These are phyloP conservation scores for Cryptus armator DNA, from an alignment of 2,888 invertebrate species.

Conservation along the genomic window DNA sequence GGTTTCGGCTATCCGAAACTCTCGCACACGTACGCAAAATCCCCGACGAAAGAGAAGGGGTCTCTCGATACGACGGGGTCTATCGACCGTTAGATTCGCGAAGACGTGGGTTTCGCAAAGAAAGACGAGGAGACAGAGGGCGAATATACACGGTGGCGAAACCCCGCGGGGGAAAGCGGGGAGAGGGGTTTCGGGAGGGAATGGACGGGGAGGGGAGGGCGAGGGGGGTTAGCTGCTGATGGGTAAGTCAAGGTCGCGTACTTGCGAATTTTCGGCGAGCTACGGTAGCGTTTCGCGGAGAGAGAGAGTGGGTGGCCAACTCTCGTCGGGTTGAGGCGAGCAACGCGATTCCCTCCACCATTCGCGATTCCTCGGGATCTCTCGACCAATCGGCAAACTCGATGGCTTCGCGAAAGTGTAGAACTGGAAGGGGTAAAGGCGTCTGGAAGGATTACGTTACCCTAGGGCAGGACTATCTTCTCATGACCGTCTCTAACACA, in stretches of 20 bases:
- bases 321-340: conserved; percentile 11
- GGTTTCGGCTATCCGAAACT: too few relatives aligned
- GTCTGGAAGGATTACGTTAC: conserved; percentile 81
- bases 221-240: conserved; percentile 18
- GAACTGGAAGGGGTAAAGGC: conserved; percentile 46
- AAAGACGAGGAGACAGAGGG: conserved; percentile 10
- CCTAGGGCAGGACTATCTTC: conserved; percentile 81
- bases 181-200: neutral
- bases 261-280: conserved; percentile 74
- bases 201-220: neutral
- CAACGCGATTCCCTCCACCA: conserved; percentile 13
- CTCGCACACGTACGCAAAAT: neutral
- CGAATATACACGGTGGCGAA: conserved; percentile 1
- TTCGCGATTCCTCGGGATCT: neutral
- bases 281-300: conserved; percentile 41
- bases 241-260: conserved; percentile 78
- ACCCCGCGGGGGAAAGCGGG: neutral
- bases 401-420: conserved; percentile 65
- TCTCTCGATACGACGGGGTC: conserved; percentile 47
- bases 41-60: conserved; percentile 53
- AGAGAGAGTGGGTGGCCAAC: conserved; percentile 23
- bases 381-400: conserved; percentile 58
- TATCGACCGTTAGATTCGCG: conserved; percentile 73
- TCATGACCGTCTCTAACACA: conserved; percentile 27
- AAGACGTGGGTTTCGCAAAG: conserved; percentile 34